Evolutionary conservation across 92 coral and sea anemone genomes (phyloP).

Genomic region (Parazoanthus swiftii): DNA sequence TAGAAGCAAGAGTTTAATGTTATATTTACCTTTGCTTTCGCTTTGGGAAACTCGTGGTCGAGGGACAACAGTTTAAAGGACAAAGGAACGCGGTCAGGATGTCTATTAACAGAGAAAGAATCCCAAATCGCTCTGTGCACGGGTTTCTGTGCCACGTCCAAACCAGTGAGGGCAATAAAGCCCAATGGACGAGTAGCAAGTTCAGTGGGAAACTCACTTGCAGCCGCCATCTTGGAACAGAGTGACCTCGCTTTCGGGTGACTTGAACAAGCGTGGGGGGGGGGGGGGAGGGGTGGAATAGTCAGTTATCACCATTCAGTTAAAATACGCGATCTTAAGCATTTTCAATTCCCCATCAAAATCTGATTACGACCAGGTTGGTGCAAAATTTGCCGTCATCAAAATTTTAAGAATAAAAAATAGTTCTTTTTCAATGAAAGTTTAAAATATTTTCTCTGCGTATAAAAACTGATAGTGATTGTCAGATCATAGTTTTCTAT

Average conservation of each 20-base stretch:
- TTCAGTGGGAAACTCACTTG: slow-evolving; percentile 95
- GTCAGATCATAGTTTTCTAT: too few species aligned
- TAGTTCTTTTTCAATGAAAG: too few species aligned
- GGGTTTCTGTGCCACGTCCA: slow-evolving; percentile 71
- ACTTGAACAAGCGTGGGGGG: background rate
- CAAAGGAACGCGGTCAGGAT: slow-evolving; percentile 88
- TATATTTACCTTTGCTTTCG: slow-evolving; percentile 76
- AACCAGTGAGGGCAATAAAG: slow-evolving; percentile 89
- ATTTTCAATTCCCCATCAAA: too few species aligned
- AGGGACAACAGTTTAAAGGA: slow-evolving; percentile 77
- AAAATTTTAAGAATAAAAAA: too few species aligned
- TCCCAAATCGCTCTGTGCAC: slow-evolving; percentile 96
- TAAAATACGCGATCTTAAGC: too few species aligned
- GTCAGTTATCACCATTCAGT: too few species aligned
- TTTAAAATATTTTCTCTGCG: too few species aligned
- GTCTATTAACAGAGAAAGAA: slow-evolving; percentile 90
- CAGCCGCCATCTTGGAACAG: slow-evolving; percentile 93
- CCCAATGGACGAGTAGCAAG: slow-evolving; percentile 93
- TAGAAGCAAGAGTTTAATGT: background rate
- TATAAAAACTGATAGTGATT: too few species aligned
- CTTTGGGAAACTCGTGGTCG: slow-evolving; percentile 89
- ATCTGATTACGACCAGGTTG: too few species aligned
- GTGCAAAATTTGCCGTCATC: too few species aligned
- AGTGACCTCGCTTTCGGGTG: slow-evolving; percentile 1
- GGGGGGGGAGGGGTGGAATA: too few species aligned